Evolutionary conservation across 2,888 invertebrate genomes (phyloP), one percentile per base, ranked within the genome.

Genomic region (Pardosa pseudoannulata): DNA sequence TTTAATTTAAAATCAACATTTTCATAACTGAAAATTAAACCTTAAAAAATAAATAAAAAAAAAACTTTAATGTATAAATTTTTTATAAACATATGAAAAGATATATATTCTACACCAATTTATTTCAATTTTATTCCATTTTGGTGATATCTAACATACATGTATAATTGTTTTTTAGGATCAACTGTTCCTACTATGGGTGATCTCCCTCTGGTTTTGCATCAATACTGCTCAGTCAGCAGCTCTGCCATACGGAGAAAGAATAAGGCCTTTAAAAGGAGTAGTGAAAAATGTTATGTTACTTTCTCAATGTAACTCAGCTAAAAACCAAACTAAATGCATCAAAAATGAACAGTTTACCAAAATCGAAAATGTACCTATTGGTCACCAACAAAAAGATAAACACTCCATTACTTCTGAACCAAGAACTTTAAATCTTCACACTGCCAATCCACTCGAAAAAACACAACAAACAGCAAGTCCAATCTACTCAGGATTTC

Each of bases 391-490:
- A 56, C 11, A 31, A 1, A 31, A 41, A 13, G 46, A 46, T 5
- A n/a, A 62, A 27, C 23, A 67, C 0, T 27, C 23, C 16, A 23
- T 56, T 23, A 19, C 23, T 16, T 56, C 56, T 23, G 23, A 23
- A 19, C 56, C 56, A 23, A 23, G n/a, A 16, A 11, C 19, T 6
- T 23, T 56, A 23, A 56, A 19, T 56, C 5, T 56, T 23, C 29
- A 28, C 23, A 36, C 50, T 13, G 16, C 23, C 1, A 76, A 75
- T 23, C 75, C 75, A 19, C 46, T 64, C 2, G 62, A 64, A 29
- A 78, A 78, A 68, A 73, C 13, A 5, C 67, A 72, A 36, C 76
- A 83, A 41, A 76, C 71, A 41, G 50, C 78, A 36, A 32, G 13
- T n/a, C 50, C 78, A 36, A 73, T 74, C 6, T 64, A 67, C n/a